Conservation (phyloP, 2,888 invertebrate species). For the Callosobruchus maculatus region DNA sequence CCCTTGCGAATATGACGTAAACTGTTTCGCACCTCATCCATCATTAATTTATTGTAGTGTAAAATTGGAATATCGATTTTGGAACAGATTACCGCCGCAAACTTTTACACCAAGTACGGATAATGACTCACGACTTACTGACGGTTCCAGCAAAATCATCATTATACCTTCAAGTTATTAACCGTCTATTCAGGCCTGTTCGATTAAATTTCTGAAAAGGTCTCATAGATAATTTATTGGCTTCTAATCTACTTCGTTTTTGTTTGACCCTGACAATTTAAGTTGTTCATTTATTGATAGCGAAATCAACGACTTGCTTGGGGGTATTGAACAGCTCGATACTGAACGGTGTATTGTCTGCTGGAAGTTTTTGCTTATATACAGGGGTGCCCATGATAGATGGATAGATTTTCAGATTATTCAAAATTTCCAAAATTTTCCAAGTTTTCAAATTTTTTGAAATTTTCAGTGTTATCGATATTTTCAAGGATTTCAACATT, state of each 20-base stretch:
- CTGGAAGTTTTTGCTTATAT: no score
- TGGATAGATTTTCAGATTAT: no score
- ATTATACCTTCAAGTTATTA: not conserved
- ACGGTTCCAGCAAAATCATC: not conserved
- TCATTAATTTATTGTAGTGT: no score
- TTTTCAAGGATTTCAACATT: no score
- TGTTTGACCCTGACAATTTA: not conserved
- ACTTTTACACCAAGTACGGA: not conserved
- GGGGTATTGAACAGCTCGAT: not conserved
- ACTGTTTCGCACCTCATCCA: no score
- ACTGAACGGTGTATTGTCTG: no score
- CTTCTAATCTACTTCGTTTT: not conserved
- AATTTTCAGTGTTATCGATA: no score
- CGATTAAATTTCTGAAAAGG: not conserved
- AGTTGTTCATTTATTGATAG: not conserved
- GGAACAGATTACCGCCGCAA: not conserved
- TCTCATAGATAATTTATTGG: not conserved
- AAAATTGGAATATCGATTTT: not conserved
- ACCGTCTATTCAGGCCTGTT: not conserved
- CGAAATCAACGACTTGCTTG: not conserved
- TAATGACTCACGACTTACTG: not conserved
- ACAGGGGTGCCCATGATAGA: no score
- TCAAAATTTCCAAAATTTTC: no score
- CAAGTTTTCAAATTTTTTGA: no score
- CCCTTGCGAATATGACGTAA: no score